Evolutionary conservation across 1,140 invertebrate genomes (phyloP).

Genomic region (Lanistes nyassanus): DNA sequence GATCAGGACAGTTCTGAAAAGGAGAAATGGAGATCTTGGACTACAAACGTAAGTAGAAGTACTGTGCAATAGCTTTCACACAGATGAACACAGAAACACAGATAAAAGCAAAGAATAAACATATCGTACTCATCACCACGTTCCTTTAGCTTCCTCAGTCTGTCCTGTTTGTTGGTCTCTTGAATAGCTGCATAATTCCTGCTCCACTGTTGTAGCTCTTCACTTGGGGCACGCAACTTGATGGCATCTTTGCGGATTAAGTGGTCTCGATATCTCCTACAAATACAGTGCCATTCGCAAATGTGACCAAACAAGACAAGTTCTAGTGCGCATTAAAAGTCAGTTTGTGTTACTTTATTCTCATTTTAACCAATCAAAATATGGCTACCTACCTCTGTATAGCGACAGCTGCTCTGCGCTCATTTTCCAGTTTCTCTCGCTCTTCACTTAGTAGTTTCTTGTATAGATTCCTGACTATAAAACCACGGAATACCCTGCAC

Average conservation of each 20-base stretch:
- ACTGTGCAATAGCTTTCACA: neutral
- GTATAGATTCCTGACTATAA: constrained; percentile 56
- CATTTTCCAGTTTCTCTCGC: constrained; percentile 49
- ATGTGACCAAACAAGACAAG: too few species aligned
- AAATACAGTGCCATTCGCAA: too few species aligned
- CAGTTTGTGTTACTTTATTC: neutral
- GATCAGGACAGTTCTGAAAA: too few species aligned
- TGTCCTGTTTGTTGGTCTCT: constrained; percentile 29
- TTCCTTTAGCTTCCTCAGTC: constrained; percentile 48
- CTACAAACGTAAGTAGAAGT: too few species aligned
- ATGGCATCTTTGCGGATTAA: constrained; percentile 46
- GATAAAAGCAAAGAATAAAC: neutral
- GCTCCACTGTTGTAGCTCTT: constrained; percentile 48
- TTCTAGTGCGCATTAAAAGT: neutral
- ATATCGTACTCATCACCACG: constrained; percentile 43
- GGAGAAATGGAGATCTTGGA: too few species aligned
- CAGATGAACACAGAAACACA: constrained; percentile 10
- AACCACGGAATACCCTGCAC: constrained; percentile 57
- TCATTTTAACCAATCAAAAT: neutral
- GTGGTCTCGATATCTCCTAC: constrained; percentile 52
- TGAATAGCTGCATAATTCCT: constrained; percentile 43
- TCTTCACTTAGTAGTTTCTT: constrained; percentile 53
- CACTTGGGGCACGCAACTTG: constrained; percentile 40
- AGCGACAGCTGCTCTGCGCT: constrained; percentile 47
- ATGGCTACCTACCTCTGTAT: constrained; percentile 48